phyloP scores from a whole-genome alignment of 2,113 vertebrate species.

The Chionis minor region DNA sequence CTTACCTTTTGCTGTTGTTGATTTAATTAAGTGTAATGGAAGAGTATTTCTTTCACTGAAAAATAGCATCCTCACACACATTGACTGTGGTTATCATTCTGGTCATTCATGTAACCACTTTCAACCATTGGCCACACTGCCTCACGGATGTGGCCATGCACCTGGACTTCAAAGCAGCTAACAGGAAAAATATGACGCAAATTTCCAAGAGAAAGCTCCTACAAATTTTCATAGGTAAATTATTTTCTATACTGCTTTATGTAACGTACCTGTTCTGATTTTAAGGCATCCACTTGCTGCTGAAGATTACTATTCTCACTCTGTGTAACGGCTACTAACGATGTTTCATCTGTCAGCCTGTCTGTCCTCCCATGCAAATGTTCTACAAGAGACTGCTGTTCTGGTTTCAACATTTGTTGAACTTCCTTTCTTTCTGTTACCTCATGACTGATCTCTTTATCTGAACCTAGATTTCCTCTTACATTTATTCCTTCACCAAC shows the following conservation, averaged over 20 bases:
- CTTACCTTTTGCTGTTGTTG: background rate
- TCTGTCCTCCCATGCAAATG: constrained; percentile 38
- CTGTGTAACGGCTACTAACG: background rate
- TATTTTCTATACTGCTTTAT: background rate
- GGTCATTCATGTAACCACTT: background rate
- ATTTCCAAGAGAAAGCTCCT: background rate
- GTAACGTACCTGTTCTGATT: constrained; percentile 79
- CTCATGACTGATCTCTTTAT: constrained; percentile 52
- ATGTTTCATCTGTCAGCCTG: constrained; percentile 61
- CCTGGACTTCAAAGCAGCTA: background rate
- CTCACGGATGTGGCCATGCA: background rate
- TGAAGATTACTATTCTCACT: constrained; percentile 70
- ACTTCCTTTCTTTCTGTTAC: constrained; percentile 62
- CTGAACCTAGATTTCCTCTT: constrained; percentile 53
- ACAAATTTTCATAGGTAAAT: background rate
- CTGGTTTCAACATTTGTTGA: constrained; percentile 52
- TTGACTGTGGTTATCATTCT: background rate
- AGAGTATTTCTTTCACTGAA: background rate
- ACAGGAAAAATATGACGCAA: background rate
- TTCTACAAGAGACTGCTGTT: constrained; percentile 37
- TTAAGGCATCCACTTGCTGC: constrained; percentile 74
- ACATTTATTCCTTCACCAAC: constrained; percentile 61
- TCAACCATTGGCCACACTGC: background rate
- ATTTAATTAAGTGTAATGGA: background rate
- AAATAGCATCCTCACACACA: background rate